A percentile compares a stretch with the other conserved stretches of the same genome.
These are phyloP conservation scores for Fulica atra DNA, from an alignment of 2,113 vertebrate species.

Conservation along the genomic window DNA sequence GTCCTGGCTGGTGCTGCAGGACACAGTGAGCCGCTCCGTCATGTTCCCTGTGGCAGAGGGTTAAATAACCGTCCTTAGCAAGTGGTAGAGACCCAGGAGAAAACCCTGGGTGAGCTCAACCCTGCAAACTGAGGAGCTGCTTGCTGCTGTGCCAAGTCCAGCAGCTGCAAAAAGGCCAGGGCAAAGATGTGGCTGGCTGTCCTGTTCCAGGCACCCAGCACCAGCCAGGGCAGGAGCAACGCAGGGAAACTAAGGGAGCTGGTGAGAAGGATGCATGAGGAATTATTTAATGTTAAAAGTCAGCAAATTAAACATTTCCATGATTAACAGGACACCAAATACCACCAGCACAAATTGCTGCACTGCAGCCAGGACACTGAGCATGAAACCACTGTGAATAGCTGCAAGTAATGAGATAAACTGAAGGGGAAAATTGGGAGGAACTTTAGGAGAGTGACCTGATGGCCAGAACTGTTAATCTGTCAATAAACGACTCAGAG, in stretches of 20 bases:
- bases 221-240: background rate
- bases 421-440: background rate
- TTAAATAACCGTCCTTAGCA: background rate
- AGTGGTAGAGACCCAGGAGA: background rate
- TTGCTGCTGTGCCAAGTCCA: background rate
- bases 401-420: background rate
- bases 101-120: background rate
- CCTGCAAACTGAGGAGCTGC: background rate
- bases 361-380: background rate
- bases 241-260: background rate
- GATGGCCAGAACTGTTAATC: background rate
- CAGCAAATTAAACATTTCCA: background rate
- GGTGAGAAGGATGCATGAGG: background rate
- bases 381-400: background rate
- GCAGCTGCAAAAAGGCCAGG: background rate
- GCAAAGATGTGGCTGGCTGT: background rate
- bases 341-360: background rate
- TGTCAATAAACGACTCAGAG: background rate
- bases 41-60: slow-evolving; percentile 75
- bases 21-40: slow-evolving; percentile 85
- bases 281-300: background rate
- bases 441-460: background rate
- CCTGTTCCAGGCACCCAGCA: background rate
- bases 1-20: slow-evolving; percentile 87
- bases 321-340: background rate